Percentiles rank a stretch among this genome's conserved stretches.
phyloP scores from a whole-genome alignment of 1,140 invertebrate species.

The Orussus abietinus region DNA sequence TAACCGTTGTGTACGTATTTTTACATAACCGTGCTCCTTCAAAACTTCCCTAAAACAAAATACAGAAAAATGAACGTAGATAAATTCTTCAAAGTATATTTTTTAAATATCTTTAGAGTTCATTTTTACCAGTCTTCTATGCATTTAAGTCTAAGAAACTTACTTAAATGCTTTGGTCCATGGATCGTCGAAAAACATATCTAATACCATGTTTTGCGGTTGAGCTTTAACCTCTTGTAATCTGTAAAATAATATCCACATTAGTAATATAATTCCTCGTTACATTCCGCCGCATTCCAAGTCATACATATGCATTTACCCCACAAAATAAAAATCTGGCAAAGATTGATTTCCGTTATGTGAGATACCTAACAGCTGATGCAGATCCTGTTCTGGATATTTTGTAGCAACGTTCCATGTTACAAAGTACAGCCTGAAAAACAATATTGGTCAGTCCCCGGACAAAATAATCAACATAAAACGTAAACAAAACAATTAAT shows the following conservation, averaged over 20 bases:
- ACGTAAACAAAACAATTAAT: too few species aligned
- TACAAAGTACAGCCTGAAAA: constrained; percentile 66
- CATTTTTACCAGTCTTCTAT: background rate
- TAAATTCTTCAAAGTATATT: constrained; percentile 2
- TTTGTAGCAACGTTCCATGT: constrained; percentile 84
- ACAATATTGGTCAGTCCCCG: too few species aligned
- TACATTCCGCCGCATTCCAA: too few species aligned
- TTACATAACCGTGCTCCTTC: constrained; percentile 68
- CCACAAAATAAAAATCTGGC: constrained; percentile 80
- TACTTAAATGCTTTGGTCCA: constrained; percentile 73
- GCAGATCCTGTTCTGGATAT: constrained; percentile 66
- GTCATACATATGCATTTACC: constrained; percentile 52
- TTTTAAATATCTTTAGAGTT: background rate
- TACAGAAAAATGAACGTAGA: constrained; percentile 6
- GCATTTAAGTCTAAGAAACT: constrained; percentile 13
- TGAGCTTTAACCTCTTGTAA: constrained; percentile 88
- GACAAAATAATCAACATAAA: too few species aligned
- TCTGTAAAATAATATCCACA: too few species aligned
- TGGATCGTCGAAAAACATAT: constrained; percentile 76
- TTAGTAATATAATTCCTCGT: too few species aligned
- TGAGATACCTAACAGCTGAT: constrained; percentile 64
- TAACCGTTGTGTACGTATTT: constrained; percentile 70
- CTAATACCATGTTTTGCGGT: constrained; percentile 77
- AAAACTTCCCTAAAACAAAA: constrained; percentile 60
- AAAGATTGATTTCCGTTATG: constrained; percentile 56